Percentiles rank a stretch among this genome's conserved stretches.
Evolutionary conservation across 2,113 vertebrate genomes (phyloP).

Genomic region (Varanus komodoensis): DNA sequence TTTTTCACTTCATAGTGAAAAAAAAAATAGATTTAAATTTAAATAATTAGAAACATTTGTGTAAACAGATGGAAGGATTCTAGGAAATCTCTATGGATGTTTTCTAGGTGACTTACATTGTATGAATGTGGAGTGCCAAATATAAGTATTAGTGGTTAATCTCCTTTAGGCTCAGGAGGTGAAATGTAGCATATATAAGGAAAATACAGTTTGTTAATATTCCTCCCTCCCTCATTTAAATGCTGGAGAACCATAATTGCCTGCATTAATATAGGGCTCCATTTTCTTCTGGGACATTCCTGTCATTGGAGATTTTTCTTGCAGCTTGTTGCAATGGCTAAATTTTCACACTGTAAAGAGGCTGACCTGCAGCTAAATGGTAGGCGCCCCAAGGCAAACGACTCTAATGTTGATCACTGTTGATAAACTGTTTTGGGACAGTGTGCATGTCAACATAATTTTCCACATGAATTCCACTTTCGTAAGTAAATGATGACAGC

Average conservation of each 20-base stretch:
- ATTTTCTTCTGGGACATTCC: slow-evolving; percentile 1
- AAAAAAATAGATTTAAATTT: too few species aligned
- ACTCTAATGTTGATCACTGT: slow-evolving; percentile 3
- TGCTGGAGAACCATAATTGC: not conserved
- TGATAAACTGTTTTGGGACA: slow-evolving; percentile 14
- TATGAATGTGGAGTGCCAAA: not conserved
- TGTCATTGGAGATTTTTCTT: slow-evolving; percentile 10
- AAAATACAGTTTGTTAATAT: slow-evolving; percentile 1
- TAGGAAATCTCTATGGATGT: not conserved
- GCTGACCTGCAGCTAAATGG: not conserved
- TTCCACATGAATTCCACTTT: not conserved
- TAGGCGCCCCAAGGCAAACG: slow-evolving; percentile 14
- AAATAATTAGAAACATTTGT: not conserved
- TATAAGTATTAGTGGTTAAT: not conserved
- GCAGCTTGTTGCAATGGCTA: not conserved
- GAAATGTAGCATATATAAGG: not conserved
- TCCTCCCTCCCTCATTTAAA: too few species aligned
- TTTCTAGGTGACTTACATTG: not conserved
- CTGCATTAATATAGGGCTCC: not conserved
- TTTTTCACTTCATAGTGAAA: slow-evolving; percentile 29
- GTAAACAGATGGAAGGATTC: not conserved
- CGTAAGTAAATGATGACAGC: slow-evolving; percentile 3
- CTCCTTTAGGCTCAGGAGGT: not conserved
- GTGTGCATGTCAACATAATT: slow-evolving; percentile 9
- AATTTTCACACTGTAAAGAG: slow-evolving; percentile 3